A percentile compares a stretch with the other conserved stretches of the same genome.
Evolutionary conservation across 2,797 vertebrate species (phyloP).

Genomic region (Dendrocincla tyrannina): DNA sequence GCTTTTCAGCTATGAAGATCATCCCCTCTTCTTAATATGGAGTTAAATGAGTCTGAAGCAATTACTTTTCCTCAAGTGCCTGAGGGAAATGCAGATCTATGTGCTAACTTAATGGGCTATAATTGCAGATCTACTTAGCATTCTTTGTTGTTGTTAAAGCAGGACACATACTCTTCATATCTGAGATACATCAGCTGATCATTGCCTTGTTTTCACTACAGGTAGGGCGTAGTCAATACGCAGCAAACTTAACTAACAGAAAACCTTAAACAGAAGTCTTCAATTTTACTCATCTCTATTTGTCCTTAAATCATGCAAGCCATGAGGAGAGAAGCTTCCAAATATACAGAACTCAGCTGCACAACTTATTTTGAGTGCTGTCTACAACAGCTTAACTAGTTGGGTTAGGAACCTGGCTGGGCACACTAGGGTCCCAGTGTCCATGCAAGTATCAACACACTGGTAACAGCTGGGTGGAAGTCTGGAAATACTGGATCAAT

Average conservation of each 20-base stretch:
- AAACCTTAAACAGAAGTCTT: background rate
- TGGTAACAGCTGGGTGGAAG: background rate
- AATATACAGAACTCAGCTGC: background rate
- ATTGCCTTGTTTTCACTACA: background rate
- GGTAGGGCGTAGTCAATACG: background rate
- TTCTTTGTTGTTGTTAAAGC: background rate
- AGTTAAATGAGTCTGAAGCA: background rate
- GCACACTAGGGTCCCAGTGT: background rate
- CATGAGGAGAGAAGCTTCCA: background rate
- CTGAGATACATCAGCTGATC: background rate
- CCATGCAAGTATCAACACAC: fast-evolving
- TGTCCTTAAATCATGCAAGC: background rate
- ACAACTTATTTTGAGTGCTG: background rate
- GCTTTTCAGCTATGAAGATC: background rate
- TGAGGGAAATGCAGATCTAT: background rate
- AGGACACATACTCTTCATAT: background rate
- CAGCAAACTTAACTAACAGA: background rate
- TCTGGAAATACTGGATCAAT: background rate
- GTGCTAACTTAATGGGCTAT: background rate
- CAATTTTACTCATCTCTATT: background rate
- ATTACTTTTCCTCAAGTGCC: background rate
- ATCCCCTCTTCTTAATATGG: background rate
- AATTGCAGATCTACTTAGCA: background rate
- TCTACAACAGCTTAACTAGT: background rate
- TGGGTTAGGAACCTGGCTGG: background rate